Evolutionary conservation across 2,797 vertebrate species (phyloP), one percentile per base, ranked within the genome.

Genomic region (Myotis vivesi): DNA sequence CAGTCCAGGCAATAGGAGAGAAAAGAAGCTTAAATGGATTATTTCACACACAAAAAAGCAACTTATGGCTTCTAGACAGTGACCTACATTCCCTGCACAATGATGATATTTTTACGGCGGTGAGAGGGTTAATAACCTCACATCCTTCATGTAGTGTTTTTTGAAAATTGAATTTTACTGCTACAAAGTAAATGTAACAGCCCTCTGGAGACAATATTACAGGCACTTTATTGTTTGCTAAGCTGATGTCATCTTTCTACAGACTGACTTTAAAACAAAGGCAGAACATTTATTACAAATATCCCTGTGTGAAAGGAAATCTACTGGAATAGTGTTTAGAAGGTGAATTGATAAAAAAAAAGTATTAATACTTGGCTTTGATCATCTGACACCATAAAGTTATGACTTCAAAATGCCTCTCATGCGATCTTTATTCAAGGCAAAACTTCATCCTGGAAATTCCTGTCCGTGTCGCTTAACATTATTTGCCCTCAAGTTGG

Each of bases 201-300:
- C 98, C 98, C 99, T 99, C 99, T 98, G 97, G 99, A 99, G 99
- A 99, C 99, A 98, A 98, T 99, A 98, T 99, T 99, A 99, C 99
- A 99, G 99, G 98, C 98, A 98, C 98, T 99, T 99, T 99, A 99
- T 99, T 99, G 99, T 99, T 99, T 98, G 98, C 99, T 99, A 98
- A 99, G 99, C 99, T 99, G 99, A 99, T 99, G 99, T 99, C 99
- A 99, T 99, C 99, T 99, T 99, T 99, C 99, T 99, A 98, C 98
- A 98, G 98, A 98, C 97, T 98, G 99, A 98, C 98, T 98, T 96
- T 99, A 98, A 99, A 99, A 99, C 99, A 99, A 99, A 99, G 99
- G 99, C 98, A 99, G 98, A 98, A 98, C 98, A 99, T 99, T 99
- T 99, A 99, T 99, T 99, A 99, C 99, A 97, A 99, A 99, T 99